A percentile compares a stretch with the other conserved stretches of the same genome.
Conservation (phyloP, 2,888 invertebrate genomes). For the Pollenia angustigena region DNA sequence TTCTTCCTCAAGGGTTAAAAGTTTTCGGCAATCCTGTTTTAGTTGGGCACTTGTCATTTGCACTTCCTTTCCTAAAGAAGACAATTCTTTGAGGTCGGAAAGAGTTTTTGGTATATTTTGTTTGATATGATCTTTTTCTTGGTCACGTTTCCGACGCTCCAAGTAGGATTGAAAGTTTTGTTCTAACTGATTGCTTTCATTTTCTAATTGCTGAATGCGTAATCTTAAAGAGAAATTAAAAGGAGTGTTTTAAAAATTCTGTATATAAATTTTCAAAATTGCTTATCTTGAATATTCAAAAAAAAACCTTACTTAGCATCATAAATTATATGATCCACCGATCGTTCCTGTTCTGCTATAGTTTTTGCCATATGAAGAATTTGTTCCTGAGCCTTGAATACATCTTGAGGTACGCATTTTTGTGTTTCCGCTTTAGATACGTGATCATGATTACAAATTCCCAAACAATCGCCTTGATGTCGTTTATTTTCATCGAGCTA, state of each 20-base stretch:
- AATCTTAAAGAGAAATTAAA: constrained; percentile 74
- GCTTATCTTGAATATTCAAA: not conserved
- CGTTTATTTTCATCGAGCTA: not conserved
- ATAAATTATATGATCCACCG: constrained; percentile 78
- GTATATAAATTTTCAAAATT: not conserved
- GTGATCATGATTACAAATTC: not conserved
- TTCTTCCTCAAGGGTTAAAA: not conserved
- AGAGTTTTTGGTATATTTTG: constrained; percentile 74
- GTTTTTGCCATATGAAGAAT: constrained; percentile 70
- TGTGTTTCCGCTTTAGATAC: not conserved
- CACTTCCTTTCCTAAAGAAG: not conserved
- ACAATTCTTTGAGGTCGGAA: constrained; percentile 66
- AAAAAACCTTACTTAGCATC: constrained; percentile 78
- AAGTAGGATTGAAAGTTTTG: constrained; percentile 80
- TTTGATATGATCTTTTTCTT: constrained; percentile 57
- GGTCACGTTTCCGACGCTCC: constrained; percentile 76
- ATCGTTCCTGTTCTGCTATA: constrained; percentile 76
- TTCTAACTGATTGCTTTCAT: constrained; percentile 82
- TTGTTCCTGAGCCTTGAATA: constrained; percentile 61
- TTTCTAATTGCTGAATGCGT: constrained; percentile 81
- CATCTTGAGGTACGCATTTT: constrained; percentile 45
- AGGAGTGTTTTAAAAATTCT: no score
- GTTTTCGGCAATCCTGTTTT: not conserved
- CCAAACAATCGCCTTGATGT: not conserved
- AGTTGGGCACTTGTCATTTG: constrained; percentile 19